These are phyloP conservation scores for Lordiphosa mommai DNA, from an alignment of 1,140 invertebrate species.

Conservation along the genomic window DNA sequence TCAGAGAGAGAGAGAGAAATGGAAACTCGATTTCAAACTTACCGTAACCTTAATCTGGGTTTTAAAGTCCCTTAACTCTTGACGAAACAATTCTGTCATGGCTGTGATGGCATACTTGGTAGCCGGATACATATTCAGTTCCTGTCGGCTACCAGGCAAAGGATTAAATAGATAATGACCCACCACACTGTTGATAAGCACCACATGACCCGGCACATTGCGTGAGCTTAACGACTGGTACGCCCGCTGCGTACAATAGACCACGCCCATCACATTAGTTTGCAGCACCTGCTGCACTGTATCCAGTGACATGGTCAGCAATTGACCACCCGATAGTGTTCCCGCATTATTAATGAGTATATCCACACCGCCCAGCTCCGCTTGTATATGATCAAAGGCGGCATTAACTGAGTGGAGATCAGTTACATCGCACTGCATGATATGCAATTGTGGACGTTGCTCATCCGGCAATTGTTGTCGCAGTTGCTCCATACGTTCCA, in stretches of 20 bases:
- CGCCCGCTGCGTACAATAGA: slow-evolving; percentile 84
- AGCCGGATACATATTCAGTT: slow-evolving; percentile 82
- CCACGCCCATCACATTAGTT: slow-evolving; percentile 86
- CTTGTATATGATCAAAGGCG: slow-evolving; percentile 83
- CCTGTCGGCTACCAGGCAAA: slow-evolving; percentile 40
- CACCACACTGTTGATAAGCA: slow-evolving; percentile 85
- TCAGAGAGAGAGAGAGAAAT: not conserved
- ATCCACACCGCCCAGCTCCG: slow-evolving; percentile 82
- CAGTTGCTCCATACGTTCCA: slow-evolving; percentile 81
- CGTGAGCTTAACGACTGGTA: slow-evolving; percentile 85
- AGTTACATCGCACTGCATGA: slow-evolving; percentile 84
- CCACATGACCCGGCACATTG: slow-evolving; percentile 84
- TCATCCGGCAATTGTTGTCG: slow-evolving; percentile 21
- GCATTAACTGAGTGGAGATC: slow-evolving; percentile 83
- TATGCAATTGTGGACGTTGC: slow-evolving; percentile 42
- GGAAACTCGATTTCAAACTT: slow-evolving; percentile 3
- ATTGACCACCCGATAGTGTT: slow-evolving; percentile 75
- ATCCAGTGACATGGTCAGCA: slow-evolving; percentile 67
- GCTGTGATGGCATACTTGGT: slow-evolving; percentile 87
- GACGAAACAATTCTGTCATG: slow-evolving; percentile 83
- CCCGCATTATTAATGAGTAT: slow-evolving; percentile 89
- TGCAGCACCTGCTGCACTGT: slow-evolving; percentile 82
- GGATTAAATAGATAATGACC: slow-evolving; percentile 81
- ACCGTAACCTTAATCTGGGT: slow-evolving; percentile 86
- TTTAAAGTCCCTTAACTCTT: slow-evolving; percentile 83